These are phyloP conservation scores for Gyps fulvus DNA, from an alignment of 2,113 vertebrate genomes.

Conservation along the genomic window DNA sequence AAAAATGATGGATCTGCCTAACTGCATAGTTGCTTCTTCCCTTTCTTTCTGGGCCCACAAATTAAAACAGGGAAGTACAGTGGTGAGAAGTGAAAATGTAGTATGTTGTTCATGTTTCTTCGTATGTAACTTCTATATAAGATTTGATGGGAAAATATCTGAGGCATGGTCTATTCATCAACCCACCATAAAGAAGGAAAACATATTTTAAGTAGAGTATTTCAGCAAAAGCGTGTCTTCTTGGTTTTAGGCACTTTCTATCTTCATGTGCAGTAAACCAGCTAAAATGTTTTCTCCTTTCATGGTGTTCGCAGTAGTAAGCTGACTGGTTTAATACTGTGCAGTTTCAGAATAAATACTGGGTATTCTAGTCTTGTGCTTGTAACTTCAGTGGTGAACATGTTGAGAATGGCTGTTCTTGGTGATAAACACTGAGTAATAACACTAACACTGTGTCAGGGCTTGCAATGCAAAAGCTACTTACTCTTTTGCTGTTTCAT, in stretches of 20 bases:
- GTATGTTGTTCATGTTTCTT: background rate
- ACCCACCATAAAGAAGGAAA: background rate
- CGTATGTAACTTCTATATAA: background rate
- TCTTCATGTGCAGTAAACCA: background rate
- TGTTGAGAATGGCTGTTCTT: constrained; percentile 18
- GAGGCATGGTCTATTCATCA: background rate
- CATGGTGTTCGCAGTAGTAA: background rate
- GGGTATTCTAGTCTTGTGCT: background rate
- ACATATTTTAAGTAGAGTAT: background rate
- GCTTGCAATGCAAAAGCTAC: constrained; percentile 9
- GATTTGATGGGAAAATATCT: background rate
- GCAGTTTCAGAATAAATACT: constrained; percentile 5
- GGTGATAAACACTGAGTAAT: constrained; percentile 51
- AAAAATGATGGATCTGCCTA: background rate
- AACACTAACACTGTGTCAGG: constrained; percentile 26
- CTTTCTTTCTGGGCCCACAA: background rate
- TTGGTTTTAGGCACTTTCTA: background rate
- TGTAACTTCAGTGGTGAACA: constrained; percentile 7
- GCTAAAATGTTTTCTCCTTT: background rate
- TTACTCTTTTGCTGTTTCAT: constrained; percentile 21
- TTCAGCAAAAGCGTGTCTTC: background rate
- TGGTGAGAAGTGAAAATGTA: background rate
- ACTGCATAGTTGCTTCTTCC: background rate
- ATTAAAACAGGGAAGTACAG: background rate
- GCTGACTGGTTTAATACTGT: background rate